Conservation (phyloP, 64 coral and sea anemone species). For the Pocillopora verrucosa region DNA sequence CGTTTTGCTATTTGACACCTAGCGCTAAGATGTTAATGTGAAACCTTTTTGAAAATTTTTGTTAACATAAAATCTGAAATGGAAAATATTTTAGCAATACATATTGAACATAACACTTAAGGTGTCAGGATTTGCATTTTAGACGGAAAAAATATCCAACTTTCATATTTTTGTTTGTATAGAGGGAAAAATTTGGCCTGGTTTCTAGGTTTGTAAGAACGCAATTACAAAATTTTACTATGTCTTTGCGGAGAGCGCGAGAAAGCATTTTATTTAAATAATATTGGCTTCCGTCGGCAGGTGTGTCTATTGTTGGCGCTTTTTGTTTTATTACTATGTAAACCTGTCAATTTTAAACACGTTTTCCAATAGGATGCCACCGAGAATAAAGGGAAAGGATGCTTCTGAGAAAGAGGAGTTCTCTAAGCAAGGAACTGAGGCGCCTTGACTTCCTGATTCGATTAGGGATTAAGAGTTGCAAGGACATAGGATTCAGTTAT, state of each 20-base stretch:
- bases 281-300: conserved; percentile 4
- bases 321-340: conserved; percentile 31
- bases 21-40: neutral
- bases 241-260: neutral
- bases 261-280: neutral
- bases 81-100: neutral
- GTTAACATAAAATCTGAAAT: neutral
- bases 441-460: conserved; percentile 28
- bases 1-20: neutral
- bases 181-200: neutral
- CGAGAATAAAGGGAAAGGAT: neutral
- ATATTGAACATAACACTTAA: too few species aligned
- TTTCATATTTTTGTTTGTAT: neutral
- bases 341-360: conserved; percentile 28
- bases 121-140: neutral
- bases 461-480: neutral
- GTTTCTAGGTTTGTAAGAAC: neutral
- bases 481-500: neutral
- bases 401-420: neutral
- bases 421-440: neutral
- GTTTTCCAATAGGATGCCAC: conserved; percentile 11
- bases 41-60: neutral
- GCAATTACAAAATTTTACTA: neutral
- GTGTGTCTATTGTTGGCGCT: conserved; percentile 10
- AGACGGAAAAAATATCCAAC: neutral